Conservation (phyloP, 1,140 invertebrate species). For the Drosophila sp. region DNA sequence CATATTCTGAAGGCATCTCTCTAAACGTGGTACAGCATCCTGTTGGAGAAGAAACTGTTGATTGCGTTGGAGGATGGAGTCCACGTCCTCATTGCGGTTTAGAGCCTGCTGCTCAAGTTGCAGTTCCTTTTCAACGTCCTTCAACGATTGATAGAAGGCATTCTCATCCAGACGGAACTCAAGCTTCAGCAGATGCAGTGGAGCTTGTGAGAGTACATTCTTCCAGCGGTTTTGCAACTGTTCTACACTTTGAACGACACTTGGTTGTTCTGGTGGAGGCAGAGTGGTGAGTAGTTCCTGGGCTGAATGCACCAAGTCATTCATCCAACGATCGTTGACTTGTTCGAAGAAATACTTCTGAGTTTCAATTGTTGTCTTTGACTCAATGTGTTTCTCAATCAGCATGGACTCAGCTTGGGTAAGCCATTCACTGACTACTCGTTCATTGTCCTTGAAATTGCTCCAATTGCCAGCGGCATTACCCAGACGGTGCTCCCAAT, state of each 20-base stretch:
- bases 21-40: constrained; percentile 88
- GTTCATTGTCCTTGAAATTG: constrained; percentile 91
- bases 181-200: constrained; percentile 92
- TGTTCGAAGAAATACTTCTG: constrained; percentile 93
- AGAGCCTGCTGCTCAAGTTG: constrained; percentile 92
- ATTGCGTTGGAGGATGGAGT: constrained; percentile 90
- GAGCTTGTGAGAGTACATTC: constrained; percentile 90
- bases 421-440: constrained; percentile 93
- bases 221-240: constrained; percentile 90
- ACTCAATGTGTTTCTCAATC: constrained; percentile 91
- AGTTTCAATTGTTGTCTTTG: constrained; percentile 90
- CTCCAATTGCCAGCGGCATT: constrained; percentile 93
- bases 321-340: constrained; percentile 91
- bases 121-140: constrained; percentile 95
- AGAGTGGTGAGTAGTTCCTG: constrained; percentile 90
- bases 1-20: constrained; percentile 90
- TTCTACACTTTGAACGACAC: constrained; percentile 88
- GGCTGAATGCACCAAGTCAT: constrained; percentile 90
- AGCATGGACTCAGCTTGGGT: constrained; percentile 92
- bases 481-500: constrained; percentile 91
- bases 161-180: constrained; percentile 95
- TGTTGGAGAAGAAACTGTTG: constrained; percentile 89
- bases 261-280: constrained; percentile 86
- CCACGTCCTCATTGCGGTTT: constrained; percentile 92
- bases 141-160: constrained; percentile 92